Evolutionary conservation across 2,888 invertebrate genomes (phyloP).

Genomic region (Malachius bipustulatus): DNA sequence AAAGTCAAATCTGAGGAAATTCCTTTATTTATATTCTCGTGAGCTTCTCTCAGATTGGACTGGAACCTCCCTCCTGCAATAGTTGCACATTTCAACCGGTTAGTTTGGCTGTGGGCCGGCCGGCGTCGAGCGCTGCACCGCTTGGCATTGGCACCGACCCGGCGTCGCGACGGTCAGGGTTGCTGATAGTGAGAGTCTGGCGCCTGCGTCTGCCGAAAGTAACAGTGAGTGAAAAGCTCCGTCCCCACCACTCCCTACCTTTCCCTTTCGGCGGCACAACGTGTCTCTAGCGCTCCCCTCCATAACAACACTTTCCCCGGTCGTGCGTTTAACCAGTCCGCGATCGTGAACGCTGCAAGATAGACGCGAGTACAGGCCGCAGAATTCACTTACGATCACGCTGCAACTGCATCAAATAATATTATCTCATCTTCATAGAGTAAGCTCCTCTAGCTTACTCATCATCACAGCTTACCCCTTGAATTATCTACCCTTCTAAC

Average conservation of each 20-base stretch:
- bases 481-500: no score
- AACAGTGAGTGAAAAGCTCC: conserved; percentile 38
- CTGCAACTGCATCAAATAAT: no score
- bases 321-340: conserved; percentile 47
- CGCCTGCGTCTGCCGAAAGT: conserved; percentile 34
- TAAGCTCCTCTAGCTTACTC: neutral
- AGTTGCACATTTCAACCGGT: conserved; percentile 7
- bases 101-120: conserved; percentile 5
- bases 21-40: no score
- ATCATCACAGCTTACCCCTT: no score
- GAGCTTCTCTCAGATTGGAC: no score
- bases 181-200: conserved; percentile 35
- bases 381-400: no score
- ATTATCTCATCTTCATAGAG: no score
- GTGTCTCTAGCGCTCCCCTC: conserved; percentile 29
- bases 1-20: no score
- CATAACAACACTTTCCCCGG: conserved; percentile 33
- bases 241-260: conserved; percentile 47
- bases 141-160: conserved; percentile 13
- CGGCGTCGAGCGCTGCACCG: conserved; percentile 11
- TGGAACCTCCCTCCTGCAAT: neutral
- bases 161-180: conserved; percentile 31
- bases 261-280: conserved; percentile 53
- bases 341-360: conserved; percentile 40
- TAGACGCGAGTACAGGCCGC: conserved; percentile 26